Evolutionary conservation across 2,113 vertebrate species (phyloP).

Genomic region (Cottus gobio): DNA sequence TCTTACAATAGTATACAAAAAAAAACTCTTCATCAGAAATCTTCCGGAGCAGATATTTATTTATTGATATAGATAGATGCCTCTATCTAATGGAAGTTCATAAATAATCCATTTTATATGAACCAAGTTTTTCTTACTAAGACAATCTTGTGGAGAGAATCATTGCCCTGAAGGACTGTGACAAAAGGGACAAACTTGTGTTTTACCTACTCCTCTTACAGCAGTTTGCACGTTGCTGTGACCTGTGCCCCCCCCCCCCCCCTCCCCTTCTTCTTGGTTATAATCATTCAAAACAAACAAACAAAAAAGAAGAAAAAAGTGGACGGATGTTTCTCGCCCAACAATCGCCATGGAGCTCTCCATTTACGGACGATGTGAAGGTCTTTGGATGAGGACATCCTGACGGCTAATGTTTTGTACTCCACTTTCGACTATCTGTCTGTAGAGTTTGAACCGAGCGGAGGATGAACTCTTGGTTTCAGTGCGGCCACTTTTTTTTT

Average conservation of each 20-base stretch:
- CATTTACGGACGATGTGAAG: slow-evolving; percentile 71
- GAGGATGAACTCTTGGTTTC: slow-evolving; percentile 66
- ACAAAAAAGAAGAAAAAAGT: slow-evolving; percentile 4
- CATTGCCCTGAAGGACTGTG: slow-evolving; percentile 65
- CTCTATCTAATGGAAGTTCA: slow-evolving; percentile 69
- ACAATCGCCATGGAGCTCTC: slow-evolving; percentile 82
- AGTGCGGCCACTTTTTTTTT: slow-evolving; percentile 54
- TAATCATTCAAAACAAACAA: slow-evolving; percentile 37
- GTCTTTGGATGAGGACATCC: slow-evolving; percentile 55
- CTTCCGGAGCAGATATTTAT: slow-evolving; percentile 78
- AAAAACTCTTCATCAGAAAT: slow-evolving; percentile 72
- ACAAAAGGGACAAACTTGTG: slow-evolving; percentile 69
- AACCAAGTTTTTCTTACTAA: slow-evolving; percentile 76
- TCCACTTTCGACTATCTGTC: slow-evolving; percentile 44
- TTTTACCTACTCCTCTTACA: slow-evolving; percentile 77
- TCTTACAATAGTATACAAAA: slow-evolving; percentile 68
- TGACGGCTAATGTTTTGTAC: slow-evolving; percentile 62
- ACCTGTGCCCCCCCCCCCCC: slow-evolving; percentile 52
- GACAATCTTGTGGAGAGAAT: slow-evolving; percentile 78
- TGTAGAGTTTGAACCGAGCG: slow-evolving; percentile 53
- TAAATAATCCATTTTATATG: slow-evolving; percentile 74
- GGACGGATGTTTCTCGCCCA: slow-evolving; percentile 56
- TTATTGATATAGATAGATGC: slow-evolving; percentile 78
- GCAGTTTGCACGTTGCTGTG: slow-evolving; percentile 74
- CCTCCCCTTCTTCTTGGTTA: slow-evolving; percentile 47